Evolutionary conservation across 2,888 invertebrate genomes (phyloP).

Genomic region (Teleiodes luculella): DNA sequence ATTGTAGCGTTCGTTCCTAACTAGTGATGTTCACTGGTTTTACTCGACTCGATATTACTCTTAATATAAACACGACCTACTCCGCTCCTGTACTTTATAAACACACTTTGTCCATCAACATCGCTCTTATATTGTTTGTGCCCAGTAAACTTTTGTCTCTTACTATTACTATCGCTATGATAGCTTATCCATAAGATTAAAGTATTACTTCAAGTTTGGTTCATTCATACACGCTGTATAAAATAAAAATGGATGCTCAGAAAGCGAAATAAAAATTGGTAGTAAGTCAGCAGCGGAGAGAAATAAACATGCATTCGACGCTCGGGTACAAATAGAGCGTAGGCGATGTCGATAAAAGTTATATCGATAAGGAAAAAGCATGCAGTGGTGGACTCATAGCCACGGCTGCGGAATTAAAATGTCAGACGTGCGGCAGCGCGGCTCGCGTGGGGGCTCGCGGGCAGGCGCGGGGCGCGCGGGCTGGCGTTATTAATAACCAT

Average conservation of each 20-base stretch:
- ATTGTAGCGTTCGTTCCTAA: constrained; percentile 69
- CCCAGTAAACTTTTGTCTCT: neutral
- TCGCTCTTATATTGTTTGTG: neutral
- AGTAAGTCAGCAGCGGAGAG: neutral
- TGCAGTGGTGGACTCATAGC: constrained; percentile 55
- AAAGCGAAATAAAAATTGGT: neutral
- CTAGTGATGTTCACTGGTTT: constrained; percentile 67
- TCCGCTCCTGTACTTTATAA: neutral
- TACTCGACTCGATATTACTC: constrained; percentile 51
- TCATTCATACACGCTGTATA: no score
- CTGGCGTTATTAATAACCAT: constrained; percentile 77
- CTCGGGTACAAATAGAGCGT: constrained; percentile 43
- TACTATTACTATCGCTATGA: no score
- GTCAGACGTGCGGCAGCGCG: constrained; percentile 74
- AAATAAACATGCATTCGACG: neutral
- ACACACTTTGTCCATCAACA: neutral
- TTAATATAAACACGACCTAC: neutral
- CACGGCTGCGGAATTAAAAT: constrained; percentile 75
- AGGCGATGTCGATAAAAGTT: constrained; percentile 55
- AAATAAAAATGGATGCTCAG: no score
- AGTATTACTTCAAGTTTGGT: no score
- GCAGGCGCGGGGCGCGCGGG: constrained; percentile 46
- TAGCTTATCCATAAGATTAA: no score
- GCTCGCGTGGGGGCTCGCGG: constrained; percentile 57
- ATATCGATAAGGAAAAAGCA: constrained; percentile 58